Evolutionary conservation across 1,140 invertebrate species (phyloP).

Genomic region (Oryzaephilus surinamensis): DNA sequence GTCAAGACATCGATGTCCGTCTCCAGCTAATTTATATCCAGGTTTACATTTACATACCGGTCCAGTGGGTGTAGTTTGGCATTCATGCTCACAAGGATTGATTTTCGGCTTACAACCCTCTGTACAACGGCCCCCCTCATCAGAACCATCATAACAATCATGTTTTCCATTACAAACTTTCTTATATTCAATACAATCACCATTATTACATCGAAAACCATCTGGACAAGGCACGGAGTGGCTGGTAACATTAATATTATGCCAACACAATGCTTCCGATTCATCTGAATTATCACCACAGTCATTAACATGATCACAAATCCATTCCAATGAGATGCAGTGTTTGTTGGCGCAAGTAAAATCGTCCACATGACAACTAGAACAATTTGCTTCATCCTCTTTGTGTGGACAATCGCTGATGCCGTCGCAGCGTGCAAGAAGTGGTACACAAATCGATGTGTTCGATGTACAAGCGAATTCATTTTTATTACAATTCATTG

Average conservation of each 20-base stretch:
- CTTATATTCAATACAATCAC: conserved; percentile 48
- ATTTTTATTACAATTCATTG: conserved; percentile 14
- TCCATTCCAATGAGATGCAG: conserved; percentile 48
- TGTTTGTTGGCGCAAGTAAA: conserved; percentile 43
- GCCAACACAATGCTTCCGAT: conserved; percentile 36
- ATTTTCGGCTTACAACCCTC: conserved; percentile 45
- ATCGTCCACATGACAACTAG: conserved; percentile 39
- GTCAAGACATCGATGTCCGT: conserved; percentile 48
- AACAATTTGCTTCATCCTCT: conserved; percentile 50
- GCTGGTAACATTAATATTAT: conserved; percentile 2
- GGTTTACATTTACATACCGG: conserved; percentile 55
- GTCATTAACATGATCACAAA: conserved; percentile 56
- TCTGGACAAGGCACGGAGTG: conserved; percentile 31
- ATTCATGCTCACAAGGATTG: conserved; percentile 48
- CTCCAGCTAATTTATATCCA: conserved; percentile 46
- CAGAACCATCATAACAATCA: conserved; percentile 53
- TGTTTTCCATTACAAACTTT: conserved; percentile 53
- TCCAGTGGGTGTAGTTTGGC: conserved; percentile 55
- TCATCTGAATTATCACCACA: conserved; percentile 61
- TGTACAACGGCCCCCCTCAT: conserved; percentile 28
- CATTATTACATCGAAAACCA: conserved; percentile 48
- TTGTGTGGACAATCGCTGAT: conserved; percentile 58
- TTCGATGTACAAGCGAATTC: conserved; percentile 46
- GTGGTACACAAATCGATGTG: conserved; percentile 43
- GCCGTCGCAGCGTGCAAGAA: conserved; percentile 28